Evolutionary conservation across 2,113 vertebrate genomes (phyloP).

Genomic region (Cavia porcellus): DNA sequence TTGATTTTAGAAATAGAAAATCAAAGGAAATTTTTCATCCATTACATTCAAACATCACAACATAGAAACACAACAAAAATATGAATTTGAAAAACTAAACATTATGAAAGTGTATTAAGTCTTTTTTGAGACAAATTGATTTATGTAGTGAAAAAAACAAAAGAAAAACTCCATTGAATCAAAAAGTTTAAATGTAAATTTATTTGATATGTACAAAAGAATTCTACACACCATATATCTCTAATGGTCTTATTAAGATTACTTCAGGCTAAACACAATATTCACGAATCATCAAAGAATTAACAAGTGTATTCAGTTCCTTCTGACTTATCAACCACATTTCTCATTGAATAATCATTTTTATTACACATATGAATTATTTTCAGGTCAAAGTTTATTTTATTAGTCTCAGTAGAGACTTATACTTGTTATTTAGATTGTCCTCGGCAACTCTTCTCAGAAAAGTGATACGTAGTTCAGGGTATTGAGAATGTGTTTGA

Average conservation of each 20-base stretch:
- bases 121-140: constrained; percentile 69
- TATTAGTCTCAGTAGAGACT: constrained; percentile 2
- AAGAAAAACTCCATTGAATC: constrained; percentile 48
- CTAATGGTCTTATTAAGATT: constrained; percentile 74
- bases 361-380: constrained; percentile 48
- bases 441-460: not conserved
- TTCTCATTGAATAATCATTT: constrained; percentile 67
- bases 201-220: constrained; percentile 63
- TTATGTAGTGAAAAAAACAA: constrained; percentile 71
- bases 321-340: constrained; percentile 61
- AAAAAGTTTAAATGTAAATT: constrained; percentile 75
- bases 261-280: constrained; percentile 60
- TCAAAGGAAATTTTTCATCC: constrained; percentile 36
- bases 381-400: constrained; percentile 40
- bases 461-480: not conserved
- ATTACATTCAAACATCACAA: not conserved
- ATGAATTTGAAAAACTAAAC: constrained; percentile 23
- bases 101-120: constrained; percentile 43
- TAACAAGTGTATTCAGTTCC: not conserved
- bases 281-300: constrained; percentile 66
- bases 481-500: not conserved
- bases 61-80: not conserved
- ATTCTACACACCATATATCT: constrained; percentile 40
- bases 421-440: constrained; percentile 12
- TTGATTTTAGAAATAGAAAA: constrained; percentile 1